Evolutionary conservation across 2,113 vertebrate genomes (phyloP), one percentile per base, ranked within the genome.

Genomic region (Gila orcuttii): DNA sequence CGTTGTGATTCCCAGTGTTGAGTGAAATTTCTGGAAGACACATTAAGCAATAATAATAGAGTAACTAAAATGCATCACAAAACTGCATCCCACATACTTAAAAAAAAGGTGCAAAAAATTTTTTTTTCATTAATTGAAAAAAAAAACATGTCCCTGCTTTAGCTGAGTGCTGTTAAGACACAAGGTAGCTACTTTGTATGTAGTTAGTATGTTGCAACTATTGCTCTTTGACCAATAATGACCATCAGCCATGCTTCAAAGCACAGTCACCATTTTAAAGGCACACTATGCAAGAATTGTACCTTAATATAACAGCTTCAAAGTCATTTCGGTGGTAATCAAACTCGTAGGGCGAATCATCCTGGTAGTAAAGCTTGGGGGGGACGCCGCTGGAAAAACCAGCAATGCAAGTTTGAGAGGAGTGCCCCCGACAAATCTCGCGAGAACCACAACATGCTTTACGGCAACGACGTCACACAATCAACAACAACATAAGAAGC

Each of bases 21-120:
- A 91, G 86, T 64, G 78, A 89, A 45, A 90, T 62, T 45, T 85
- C 84, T 85, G 88, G 52, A 73, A 75, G 10, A 68, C 6, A 64
- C 17, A 52, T 64, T 36, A 69, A 25, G 66, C 55, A 52, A 57
- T 57, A 23, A 57, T 55, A 79, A 79, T 17, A 2, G 5, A 69
- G 12, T 42, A 10, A 8, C 6, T 25, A 3, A 57, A 83, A n/a
- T 57, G 19, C 0, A 57, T 21, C 55, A 8, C 6, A 8, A 23
- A 28, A 31, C 0, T 42, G 21, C 33, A 74, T 57, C 9, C 3
- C 42, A 75, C 39, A 36, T 69, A 69, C 66, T 69, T 36, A 50
- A 3, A 68, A 68, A 33, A 33, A 21, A 1, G 6, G 1, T 36
- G 64, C 64, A 33, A 68, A 19, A 39, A 39, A 39, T 36, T 17